Evolutionary conservation across 2,888 invertebrate genomes (phyloP), one percentile per base, ranked within the genome.

Genomic region (Nudaria mundana): DNA sequence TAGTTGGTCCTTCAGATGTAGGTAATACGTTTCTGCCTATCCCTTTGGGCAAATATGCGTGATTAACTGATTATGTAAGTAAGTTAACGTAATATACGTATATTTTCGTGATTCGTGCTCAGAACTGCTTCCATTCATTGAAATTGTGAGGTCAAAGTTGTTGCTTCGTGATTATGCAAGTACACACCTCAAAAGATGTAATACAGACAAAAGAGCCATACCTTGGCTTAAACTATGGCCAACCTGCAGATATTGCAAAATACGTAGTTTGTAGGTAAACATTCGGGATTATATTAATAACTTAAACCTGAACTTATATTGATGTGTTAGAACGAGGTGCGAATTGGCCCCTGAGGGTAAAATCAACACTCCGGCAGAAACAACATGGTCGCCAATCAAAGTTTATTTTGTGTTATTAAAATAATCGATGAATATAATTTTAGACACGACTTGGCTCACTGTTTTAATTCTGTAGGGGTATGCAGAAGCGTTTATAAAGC

Each of bases 341-440:
- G 63, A 73, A 75, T 73, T 63, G 57, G 44, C 43, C 67, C 81
- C 58, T 20, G 2, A 23, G 70, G 81, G 64, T 48, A 54, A 69
- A 66, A 69, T 81, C 78, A 80, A 78, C 80, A 80, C 79, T 55
- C 60, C 61, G 50, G 55, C 40, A 64, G 52, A 55, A 58, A 56
- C 52, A 48, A 45, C 52, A 66, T 55, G 42, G 44, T 50, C 56
- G 44, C 39, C 44, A 52, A 66, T 61, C 62, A 46, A 55, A 56
- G 40, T 52, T 32, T 41, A 50, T 68, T 70, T 69, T 30, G 40
- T 64, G 48, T 60, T 48, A 78, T 75, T 76, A 76, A 72, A 64
- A 67, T 77, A 75, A 75, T 75, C 51, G 69, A 59, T 64, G 55
- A 61, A 49, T 57, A 62, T 60, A 60, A 46, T 42, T 52, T 55